These are phyloP conservation scores for Peromyscus maniculatus DNA, from an alignment of 2,113 vertebrate genomes.

Conservation along the genomic window DNA sequence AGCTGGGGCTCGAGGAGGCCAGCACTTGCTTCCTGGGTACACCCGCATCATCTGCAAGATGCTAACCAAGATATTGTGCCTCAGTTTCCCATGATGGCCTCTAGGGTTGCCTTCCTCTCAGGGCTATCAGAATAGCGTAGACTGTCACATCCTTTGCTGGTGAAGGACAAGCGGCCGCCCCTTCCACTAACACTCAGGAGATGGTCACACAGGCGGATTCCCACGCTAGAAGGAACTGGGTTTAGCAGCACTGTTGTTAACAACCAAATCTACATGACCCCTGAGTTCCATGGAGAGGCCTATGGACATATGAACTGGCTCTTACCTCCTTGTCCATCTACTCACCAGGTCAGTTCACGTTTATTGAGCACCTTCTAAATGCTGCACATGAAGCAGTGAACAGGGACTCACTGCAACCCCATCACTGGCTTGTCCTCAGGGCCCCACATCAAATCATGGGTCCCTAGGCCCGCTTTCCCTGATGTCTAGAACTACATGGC, in stretches of 20 bases:
- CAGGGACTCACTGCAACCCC: accelerated
- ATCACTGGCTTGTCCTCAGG: neutral
- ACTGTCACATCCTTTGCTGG: accelerated
- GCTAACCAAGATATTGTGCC: neutral
- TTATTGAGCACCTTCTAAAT: accelerated
- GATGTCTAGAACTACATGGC: neutral
- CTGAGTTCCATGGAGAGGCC: accelerated
- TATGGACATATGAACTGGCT: accelerated
- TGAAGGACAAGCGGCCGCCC: neutral
- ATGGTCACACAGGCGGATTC: accelerated
- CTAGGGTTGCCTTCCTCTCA: accelerated
- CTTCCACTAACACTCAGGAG: accelerated
- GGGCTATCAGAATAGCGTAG: neutral
- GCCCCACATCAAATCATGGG: neutral
- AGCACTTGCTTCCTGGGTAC: neutral
- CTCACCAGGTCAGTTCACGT: accelerated
- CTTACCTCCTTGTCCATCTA: accelerated
- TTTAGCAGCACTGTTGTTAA: accelerated
- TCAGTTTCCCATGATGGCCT: neutral
- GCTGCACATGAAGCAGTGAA: accelerated
- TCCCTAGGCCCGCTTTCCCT: neutral
- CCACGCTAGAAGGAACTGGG: neutral
- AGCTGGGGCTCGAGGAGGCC: neutral
- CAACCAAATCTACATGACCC: accelerated
- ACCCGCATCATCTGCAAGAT: neutral